phyloP scores from a whole-genome alignment of 2,113 vertebrate species.

The Dasyornis broadbenti region DNA sequence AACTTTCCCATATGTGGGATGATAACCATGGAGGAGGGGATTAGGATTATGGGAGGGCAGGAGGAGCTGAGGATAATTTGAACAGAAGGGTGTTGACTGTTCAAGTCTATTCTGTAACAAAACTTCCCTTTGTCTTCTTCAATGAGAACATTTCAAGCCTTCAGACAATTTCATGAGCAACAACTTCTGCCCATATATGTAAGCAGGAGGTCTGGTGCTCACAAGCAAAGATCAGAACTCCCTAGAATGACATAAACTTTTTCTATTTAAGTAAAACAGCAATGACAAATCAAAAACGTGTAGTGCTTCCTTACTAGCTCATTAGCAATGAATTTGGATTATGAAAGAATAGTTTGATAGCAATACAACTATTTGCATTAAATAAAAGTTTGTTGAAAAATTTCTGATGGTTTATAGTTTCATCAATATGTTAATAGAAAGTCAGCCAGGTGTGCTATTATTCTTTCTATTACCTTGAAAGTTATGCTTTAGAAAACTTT shows the following conservation, averaged over 20 bases:
- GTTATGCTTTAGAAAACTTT: neutral
- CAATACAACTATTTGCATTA: neutral
- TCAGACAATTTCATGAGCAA: neutral
- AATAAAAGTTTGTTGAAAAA: neutral
- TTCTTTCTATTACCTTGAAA: neutral
- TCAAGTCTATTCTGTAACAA: neutral
- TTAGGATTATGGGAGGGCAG: neutral
- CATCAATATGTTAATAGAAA: slow-evolving; percentile 9
- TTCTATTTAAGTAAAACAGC: neutral
- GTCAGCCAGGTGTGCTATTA: neutral
- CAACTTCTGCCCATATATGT: accelerated
- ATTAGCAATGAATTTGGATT: neutral
- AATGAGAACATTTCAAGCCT: neutral
- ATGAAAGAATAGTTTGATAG: neutral
- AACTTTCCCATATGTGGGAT: neutral
- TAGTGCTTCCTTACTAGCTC: neutral
- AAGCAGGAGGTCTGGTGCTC: neutral
- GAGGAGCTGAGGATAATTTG: neutral
- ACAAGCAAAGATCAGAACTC: neutral
- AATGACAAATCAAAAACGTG: neutral
- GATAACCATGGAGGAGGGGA: no score
- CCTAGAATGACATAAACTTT: neutral
- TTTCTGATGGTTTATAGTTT: neutral
- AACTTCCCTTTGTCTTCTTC: neutral
- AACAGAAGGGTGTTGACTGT: neutral